Percentiles rank a stretch among this genome's conserved stretches.
These are phyloP conservation scores for Forbesichthys papilliferus DNA, from an alignment of 2,113 vertebrate genomes.

Conservation along the genomic window DNA sequence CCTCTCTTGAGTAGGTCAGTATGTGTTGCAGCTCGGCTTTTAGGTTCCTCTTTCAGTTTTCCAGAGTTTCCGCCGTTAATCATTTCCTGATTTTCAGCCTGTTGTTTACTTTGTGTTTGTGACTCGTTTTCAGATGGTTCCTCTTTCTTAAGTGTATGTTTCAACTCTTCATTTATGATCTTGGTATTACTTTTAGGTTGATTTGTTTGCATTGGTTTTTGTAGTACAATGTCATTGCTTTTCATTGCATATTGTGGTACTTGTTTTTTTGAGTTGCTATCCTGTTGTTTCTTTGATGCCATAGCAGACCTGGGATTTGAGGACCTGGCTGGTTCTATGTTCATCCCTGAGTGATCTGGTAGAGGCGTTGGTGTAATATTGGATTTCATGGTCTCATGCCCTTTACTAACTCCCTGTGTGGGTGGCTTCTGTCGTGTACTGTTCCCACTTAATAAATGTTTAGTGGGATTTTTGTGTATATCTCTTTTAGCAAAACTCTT, in stretches of 20 bases:
- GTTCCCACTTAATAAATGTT: conserved; percentile 29
- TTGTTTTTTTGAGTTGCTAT: conserved; percentile 21
- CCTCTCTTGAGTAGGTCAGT: conserved; percentile 5
- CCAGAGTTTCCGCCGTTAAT: conserved; percentile 9
- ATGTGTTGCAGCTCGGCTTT: background rate
- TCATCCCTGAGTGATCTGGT: conserved; percentile 23
- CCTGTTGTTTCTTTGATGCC: conserved; percentile 10
- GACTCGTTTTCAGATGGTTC: conserved; percentile 9
- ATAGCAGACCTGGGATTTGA: conserved; percentile 13
- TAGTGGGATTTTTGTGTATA: conserved; percentile 55
- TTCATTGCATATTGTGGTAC: conserved; percentile 21
- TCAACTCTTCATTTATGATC: conserved; percentile 6
- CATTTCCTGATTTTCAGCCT: conserved; percentile 11
- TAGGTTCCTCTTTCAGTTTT: conserved; percentile 21
- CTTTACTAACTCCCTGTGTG: conserved; percentile 46
- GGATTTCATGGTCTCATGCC: conserved; percentile 34
- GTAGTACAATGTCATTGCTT: background rate
- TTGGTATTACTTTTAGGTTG: background rate
- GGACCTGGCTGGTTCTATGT: conserved; percentile 19
- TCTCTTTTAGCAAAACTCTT: conserved; percentile 66
- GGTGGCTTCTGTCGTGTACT: conserved; percentile 48
- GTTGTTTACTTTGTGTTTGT: conserved; percentile 28
- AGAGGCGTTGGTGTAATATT: conserved; percentile 36
- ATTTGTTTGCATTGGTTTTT: conserved; percentile 4
- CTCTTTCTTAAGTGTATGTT: conserved; percentile 17